Base-by-base conservation (phyloP, 2,888 invertebrate species). In the Lasioglossum leucozonium region DNA sequence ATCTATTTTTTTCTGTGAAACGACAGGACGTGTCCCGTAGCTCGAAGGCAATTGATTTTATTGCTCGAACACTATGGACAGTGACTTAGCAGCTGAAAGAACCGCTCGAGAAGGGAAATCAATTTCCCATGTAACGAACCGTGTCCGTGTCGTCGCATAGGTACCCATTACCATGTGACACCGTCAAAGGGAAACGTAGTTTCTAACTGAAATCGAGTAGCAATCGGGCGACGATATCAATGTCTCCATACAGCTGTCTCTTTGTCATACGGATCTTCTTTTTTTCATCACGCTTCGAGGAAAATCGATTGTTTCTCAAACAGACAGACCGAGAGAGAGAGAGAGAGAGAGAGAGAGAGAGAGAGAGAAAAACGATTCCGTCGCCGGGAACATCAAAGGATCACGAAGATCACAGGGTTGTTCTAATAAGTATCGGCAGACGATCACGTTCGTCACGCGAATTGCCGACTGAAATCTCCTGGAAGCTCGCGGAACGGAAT, bases 401-500 rank as follows among this genome's bases (percentile, higher is more conserved):
- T 18, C 30, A 30, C 16, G 37, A 26, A 74, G 47, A 82, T 71
- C 51, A 65, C 72, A 47, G 44, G 16, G 18, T 34, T 47, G 72
- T 42, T 26, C 34, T 40, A 69, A 40, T 73, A 62, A 81, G 58
- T 77, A 82, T 77, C 77, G 74, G 34, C 73, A 42, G 47, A 69
- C 62, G 74, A 74, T 42, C 71, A n/a, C 16, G 58, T 30, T 16
- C 58, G 58, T 16, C 58, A 26, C 2, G 81, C 74, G 73, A 89
- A 88, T 76, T n/a, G 37, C 77, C 62, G 55, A 55, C 26, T 16
- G 75, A 81, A 76, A 72, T 62, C 65, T 65, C 58, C 26, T 5
- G 26, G 47, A 16, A 81, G 40, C 69, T 65, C 34, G 16, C 16
- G 26, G 42, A 62, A 34, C 34, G 34, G 16, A 34, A 34, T 65